Evolutionary conservation across 2,888 invertebrate genomes (phyloP).

Genomic region (Stenodema calcarata): DNA sequence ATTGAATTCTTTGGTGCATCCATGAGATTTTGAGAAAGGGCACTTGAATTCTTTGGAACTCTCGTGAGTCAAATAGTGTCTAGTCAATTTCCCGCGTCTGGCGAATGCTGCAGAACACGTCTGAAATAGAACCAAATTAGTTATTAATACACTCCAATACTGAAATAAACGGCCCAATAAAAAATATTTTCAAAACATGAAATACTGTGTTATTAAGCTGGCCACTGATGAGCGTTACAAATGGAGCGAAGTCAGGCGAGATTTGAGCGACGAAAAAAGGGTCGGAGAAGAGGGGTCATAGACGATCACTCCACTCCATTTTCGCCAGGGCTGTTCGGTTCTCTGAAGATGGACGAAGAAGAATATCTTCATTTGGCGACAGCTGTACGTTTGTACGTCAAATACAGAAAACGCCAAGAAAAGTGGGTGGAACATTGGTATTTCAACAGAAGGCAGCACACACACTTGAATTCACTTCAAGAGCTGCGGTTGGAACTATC

Average conservation of each 20-base stretch:
- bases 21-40: constrained; percentile 67
- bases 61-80: constrained; percentile 72
- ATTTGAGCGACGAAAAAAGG: too few species aligned
- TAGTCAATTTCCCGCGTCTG: constrained; percentile 70
- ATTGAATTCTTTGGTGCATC: constrained; percentile 71
- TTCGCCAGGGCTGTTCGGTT: not conserved
- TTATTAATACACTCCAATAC: not conserved
- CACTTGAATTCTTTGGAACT: constrained; percentile 69
- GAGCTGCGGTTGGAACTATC: not conserved
- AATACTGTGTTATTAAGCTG: too few species aligned
- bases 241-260: too few species aligned
- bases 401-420: not conserved
- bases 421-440: too few species aligned
- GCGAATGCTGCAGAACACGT: constrained; percentile 69
- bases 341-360: not conserved
- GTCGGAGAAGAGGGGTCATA: too few species aligned
- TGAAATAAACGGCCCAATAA: too few species aligned
- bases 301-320: too few species aligned
- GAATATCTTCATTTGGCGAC: not conserved
- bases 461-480: not conserved
- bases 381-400: not conserved
- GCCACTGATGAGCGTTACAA: too few species aligned
- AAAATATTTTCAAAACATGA: too few species aligned
- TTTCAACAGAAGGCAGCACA: not conserved
- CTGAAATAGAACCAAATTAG: constrained; percentile 56